These are phyloP conservation scores for Grammomys dolichurus DNA, from an alignment of 2,113 vertebrate genomes.

Conservation along the genomic window DNA sequence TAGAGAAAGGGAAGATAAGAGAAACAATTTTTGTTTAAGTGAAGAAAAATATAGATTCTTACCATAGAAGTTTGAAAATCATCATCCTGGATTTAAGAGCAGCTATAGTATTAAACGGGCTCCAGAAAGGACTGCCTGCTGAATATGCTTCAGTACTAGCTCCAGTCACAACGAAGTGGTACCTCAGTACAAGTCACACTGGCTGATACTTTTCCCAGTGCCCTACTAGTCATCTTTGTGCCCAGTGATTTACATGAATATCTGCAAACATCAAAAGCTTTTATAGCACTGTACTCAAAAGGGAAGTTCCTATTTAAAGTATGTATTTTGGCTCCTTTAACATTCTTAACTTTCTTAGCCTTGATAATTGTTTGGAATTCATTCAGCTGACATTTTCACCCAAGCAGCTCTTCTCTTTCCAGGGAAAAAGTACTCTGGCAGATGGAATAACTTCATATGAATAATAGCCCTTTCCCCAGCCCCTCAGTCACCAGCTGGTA, in stretches of 20 bases:
- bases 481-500: background rate
- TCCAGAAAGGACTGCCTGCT: background rate
- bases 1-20: background rate
- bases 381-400: slow-evolving; percentile 2
- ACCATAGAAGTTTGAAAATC: slow-evolving; percentile 12
- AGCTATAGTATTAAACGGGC: background rate
- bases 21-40: background rate
- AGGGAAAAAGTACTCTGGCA: background rate
- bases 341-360: slow-evolving; percentile 39
- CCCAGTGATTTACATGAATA: background rate
- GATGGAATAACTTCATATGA: background rate
- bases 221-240: background rate
- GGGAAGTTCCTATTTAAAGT: background rate
- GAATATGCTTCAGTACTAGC: background rate
- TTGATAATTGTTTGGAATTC: slow-evolving; percentile 14
- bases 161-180: background rate
- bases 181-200: background rate
- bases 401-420: background rate
- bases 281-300: background rate
- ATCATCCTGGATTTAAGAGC: background rate
- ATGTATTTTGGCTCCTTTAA: background rate
- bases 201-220: background rate
- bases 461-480: no score
- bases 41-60: background rate
- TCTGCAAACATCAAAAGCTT: background rate